phyloP scores from a whole-genome alignment of 2,797 vertebrate genomes.

The Paramormyrops hopkinsi region DNA sequence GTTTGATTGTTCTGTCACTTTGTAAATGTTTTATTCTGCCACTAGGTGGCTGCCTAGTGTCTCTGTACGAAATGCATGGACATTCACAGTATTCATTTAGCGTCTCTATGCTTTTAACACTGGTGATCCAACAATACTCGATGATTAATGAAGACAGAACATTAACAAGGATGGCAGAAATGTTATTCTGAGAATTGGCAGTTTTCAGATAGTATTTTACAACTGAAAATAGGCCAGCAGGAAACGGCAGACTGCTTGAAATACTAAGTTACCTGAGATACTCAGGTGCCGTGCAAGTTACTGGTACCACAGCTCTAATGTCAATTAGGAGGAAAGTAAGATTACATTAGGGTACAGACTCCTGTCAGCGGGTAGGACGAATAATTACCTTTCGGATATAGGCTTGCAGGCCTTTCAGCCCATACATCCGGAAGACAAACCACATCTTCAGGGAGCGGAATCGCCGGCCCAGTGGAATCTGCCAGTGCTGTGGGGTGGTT shows the following conservation, averaged over 20 bases:
- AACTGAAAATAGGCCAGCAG: background rate
- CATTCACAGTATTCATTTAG: background rate
- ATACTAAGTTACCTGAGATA: background rate
- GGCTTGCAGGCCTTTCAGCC: slow-evolving; percentile 78
- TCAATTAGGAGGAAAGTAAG: background rate
- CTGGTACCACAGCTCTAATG: background rate
- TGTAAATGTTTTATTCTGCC: background rate
- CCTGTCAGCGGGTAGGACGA: background rate
- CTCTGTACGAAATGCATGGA: background rate
- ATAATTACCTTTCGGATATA: slow-evolving; percentile 82
- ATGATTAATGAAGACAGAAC: background rate
- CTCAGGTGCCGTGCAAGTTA: background rate
- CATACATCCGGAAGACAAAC: slow-evolving; percentile 91
- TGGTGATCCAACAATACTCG: background rate
- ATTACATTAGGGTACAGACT: background rate
- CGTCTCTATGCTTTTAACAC: background rate
- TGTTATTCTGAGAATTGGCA: background rate
- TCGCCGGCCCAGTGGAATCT: slow-evolving; percentile 86
- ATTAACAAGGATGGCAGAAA: background rate
- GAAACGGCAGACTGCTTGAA: background rate
- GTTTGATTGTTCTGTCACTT: background rate
- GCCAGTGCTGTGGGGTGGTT: slow-evolving; percentile 78
- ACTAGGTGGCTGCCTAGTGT: slow-evolving; percentile 43
- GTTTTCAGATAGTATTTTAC: background rate
- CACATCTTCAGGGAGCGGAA: slow-evolving; percentile 95